Evolutionary conservation across 2,113 vertebrate genomes (phyloP).

Genomic region (Stercorarius parasiticus): DNA sequence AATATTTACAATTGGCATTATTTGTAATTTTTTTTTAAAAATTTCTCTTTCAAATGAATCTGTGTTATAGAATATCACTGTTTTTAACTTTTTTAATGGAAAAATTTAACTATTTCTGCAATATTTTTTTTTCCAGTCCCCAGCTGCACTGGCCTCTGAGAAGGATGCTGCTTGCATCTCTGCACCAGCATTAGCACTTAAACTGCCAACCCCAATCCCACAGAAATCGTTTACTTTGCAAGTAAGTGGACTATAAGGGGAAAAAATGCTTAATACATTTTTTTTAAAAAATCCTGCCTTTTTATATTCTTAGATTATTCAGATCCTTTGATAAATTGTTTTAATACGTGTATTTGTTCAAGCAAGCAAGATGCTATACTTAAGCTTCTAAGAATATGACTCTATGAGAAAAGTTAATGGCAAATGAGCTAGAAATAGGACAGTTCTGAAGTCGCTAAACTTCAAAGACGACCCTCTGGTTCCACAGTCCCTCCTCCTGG

Average conservation of each 20-base stretch:
- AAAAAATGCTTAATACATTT: neutral
- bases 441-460: neutral
- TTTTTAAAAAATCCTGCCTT: neutral
- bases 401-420: neutral
- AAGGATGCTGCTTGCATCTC: slow-evolving; percentile 82
- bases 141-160: slow-evolving; percentile 80
- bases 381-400: neutral
- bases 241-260: slow-evolving; percentile 12
- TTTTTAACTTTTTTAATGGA: neutral
- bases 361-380: neutral
- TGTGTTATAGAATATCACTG: neutral
- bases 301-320: neutral
- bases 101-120: neutral
- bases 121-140: slow-evolving; percentile 66
- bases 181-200: slow-evolving; percentile 79
- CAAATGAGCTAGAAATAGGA: neutral
- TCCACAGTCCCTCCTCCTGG: neutral
- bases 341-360: neutral
- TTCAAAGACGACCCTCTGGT: neutral
- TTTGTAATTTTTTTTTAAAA: too few relatives aligned
- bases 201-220: slow-evolving; percentile 84
- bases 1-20: neutral
- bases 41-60: neutral
- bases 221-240: slow-evolving; percentile 88
- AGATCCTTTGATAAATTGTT: neutral